Evolutionary conservation across 2,888 invertebrate genomes (phyloP).

Genomic region (Limnephilus marmoratus): DNA sequence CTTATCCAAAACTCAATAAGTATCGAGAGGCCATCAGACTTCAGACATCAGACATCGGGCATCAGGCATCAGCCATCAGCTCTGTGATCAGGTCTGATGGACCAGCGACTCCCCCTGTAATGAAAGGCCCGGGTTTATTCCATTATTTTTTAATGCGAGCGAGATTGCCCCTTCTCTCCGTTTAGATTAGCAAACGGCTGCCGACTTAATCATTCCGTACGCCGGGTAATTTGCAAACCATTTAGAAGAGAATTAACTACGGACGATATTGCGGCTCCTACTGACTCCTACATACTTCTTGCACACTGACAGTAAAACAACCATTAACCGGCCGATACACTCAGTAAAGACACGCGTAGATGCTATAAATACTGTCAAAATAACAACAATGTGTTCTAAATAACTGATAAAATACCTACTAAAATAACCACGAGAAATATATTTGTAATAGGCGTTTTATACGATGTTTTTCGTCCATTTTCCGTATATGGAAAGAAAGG

Average conservation of each 20-base stretch:
- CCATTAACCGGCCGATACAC: no score
- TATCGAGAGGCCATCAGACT: conserved; percentile 3
- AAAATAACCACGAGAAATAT: no score
- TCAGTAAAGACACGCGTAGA: no score
- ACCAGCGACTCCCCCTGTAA: conserved; percentile 37
- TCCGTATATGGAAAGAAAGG: no score
- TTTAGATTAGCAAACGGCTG: conserved; percentile 36
- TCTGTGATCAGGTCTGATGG: conserved; percentile 19
- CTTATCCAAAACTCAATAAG: conserved; percentile 1
- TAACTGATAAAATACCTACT: no score
- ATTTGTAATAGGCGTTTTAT: no score
- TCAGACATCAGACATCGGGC: neutral
- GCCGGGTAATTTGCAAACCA: conserved; percentile 31
- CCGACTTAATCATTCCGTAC: conserved; percentile 29
- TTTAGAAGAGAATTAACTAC: conserved; percentile 37
- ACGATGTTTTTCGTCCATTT: no score
- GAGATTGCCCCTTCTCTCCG: conserved; percentile 50
- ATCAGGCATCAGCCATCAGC: neutral
- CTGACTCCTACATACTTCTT: neutral
- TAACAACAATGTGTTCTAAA: no score
- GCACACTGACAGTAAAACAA: no score
- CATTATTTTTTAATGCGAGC: conserved; percentile 62
- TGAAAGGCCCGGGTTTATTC: conserved; percentile 54
- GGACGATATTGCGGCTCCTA: neutral
- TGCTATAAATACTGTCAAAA: no score